These are phyloP conservation scores for Propsilocerus akamusi DNA, from an alignment of 1,140 invertebrate genomes.

Conservation along the genomic window DNA sequence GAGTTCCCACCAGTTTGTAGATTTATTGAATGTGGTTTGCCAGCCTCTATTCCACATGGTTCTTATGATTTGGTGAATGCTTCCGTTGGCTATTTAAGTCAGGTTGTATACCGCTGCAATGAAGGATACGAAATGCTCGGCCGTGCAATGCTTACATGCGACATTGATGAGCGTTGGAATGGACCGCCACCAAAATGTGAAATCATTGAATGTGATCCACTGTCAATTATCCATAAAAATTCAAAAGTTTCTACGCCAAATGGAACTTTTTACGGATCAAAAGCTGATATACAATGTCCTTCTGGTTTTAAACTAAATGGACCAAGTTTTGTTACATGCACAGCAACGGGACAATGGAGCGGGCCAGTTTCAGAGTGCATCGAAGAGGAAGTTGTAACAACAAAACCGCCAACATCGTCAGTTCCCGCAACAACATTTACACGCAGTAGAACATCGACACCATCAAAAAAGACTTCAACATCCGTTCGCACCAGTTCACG, in stretches of 20 bases:
- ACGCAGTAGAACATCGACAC: constrained; percentile 6
- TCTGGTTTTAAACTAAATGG: constrained; percentile 51
- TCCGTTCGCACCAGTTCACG: constrained; percentile 11
- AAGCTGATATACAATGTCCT: constrained; percentile 58
- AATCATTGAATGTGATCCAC: constrained; percentile 60
- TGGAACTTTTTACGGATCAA: constrained; percentile 42
- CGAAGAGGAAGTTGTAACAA: constrained; percentile 31
- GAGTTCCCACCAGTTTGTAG: constrained; percentile 86
- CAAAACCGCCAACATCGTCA: constrained; percentile 10
- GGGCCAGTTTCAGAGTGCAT: constrained; percentile 47
- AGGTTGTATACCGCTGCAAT: constrained; percentile 67
- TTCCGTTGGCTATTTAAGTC: constrained; percentile 64
- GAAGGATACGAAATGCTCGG: constrained; percentile 70
- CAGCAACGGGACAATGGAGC: constrained; percentile 61
- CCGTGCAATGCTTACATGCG: constrained; percentile 64
- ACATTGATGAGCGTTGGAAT: constrained; percentile 52
- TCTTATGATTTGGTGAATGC: constrained; percentile 64
- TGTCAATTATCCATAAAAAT: constrained; percentile 51
- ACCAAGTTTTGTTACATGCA: constrained; percentile 43
- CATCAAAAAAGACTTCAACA: background rate
- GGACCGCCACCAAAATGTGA: constrained; percentile 7
- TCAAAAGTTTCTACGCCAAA: constrained; percentile 40
- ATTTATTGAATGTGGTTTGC: constrained; percentile 82
- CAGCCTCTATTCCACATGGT: constrained; percentile 69
- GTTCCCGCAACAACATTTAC: constrained; percentile 10